phyloP scores from a whole-genome alignment of 2,888 invertebrate species.

The Onchidella celtica region DNA sequence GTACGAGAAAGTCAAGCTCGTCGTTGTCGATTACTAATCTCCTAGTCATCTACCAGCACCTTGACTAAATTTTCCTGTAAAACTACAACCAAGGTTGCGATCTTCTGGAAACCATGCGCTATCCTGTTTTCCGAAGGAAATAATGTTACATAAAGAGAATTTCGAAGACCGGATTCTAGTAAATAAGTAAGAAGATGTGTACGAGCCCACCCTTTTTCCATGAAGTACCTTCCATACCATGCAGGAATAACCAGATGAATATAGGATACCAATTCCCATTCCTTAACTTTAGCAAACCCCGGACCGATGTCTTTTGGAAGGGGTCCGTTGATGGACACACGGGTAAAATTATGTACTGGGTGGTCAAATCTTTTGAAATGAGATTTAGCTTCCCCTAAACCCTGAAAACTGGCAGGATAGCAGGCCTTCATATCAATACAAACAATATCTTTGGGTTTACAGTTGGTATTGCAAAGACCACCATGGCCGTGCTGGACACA shows the following conservation, averaged over 20 bases:
- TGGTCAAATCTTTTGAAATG: not conserved
- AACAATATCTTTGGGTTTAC: not conserved
- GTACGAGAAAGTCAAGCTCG: conserved; percentile 7
- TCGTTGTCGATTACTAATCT: not conserved
- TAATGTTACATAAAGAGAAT: not conserved
- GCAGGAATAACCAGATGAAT: conserved; percentile 1
- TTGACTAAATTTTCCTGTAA: conserved; percentile 7
- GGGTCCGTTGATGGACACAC: conserved; percentile 6
- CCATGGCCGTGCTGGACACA: conserved; percentile 12
- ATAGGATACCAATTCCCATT: not conserved
- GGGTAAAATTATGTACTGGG: not conserved
- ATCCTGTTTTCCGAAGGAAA: not conserved
- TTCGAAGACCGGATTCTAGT: not conserved
- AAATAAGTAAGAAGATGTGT: not conserved
- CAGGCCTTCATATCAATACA: not conserved
- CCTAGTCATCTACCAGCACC: not conserved
- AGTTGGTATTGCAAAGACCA: not conserved
- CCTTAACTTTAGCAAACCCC: not conserved
- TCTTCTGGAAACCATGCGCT: not conserved
- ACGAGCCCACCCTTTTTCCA: not conserved
- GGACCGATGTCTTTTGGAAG: not conserved
- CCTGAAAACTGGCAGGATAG: too few relatives aligned
- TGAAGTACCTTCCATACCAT: conserved; percentile 14
- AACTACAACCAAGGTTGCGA: not conserved
- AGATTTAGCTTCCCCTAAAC: not conserved